Base-by-base conservation (phyloP, 2,113 vertebrate species). In the Equus quagga region DNA sequence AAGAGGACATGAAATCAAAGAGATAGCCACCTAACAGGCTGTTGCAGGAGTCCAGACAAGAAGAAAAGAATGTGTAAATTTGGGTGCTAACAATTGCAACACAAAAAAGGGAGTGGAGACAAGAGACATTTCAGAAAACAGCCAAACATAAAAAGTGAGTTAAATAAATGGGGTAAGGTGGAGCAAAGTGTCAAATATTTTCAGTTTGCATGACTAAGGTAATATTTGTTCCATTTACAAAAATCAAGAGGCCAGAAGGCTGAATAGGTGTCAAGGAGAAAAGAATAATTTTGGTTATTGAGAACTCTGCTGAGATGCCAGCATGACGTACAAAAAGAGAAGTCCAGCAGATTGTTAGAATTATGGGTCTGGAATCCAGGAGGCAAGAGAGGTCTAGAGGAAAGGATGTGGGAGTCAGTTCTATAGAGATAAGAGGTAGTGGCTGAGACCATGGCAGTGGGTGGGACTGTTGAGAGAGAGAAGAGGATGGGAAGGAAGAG, bases 241-340 rank as follows among this genome's bases (percentile, higher is more conserved):
- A 92, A 92, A 79, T 64, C 60, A 90, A 93, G 67, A 89, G 65
- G 51, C 28, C 41, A 95, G 33, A 78, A 86, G 23, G n/a, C 54
- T 15, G 21, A 78, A 9, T 24, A 44, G 26, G 82, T 58, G 93
- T 97, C 62, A 51, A 93, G 70, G 49, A 54, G 36, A 82, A 54
- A 10, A 75, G 70, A 41, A 15, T 36, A 14, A 70, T 12, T 95
- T 70, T 31, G 21, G 24, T 58, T 58, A 64, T 54, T 51, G 75
- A 41, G 88, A 85, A n/a, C 19, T 51, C 23, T 75, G 15, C 13
- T 65, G 58, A 78, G 26, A 80, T 54, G 75, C 14, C 60, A 14
- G 24, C 21, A 69, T 64, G 6, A 46, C 15, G 11, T 4, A 13
- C 0, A 15, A 31, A 72, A 64, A 17, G 33, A 60, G 44, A 73